Evolutionary conservation across 2,888 invertebrate genomes (phyloP), one percentile per base, ranked within the genome.

Genomic region (Megamerina dolium): DNA sequence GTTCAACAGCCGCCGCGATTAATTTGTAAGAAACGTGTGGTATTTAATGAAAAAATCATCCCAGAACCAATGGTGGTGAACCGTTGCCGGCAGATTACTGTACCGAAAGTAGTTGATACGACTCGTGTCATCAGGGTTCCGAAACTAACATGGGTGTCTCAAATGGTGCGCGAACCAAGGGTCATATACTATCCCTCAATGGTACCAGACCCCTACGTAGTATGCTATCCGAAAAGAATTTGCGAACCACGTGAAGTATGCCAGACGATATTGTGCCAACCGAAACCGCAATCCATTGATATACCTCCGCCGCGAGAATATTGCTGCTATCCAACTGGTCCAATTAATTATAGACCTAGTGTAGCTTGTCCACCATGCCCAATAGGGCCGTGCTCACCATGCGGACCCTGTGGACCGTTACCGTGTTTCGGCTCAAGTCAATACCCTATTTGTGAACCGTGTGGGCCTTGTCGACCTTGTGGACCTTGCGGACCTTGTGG

Each of bases 231-330:
- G 14, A 63, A 68, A 30, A 53, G 57, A 12, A 58, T 69, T 9
- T 61, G 62, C 37, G 67, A 68, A 36, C 68, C 68, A 3, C 58
- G 63, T 29, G 68, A 68, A 55, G 59, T 69, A 14, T 67, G 66
- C 44, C 66, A 67, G 44, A 61, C 64, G 12, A 59, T 68, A 36
- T 50, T 68, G 30, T 68, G 68, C 40, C 66, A 69, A 48, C 68
- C 68, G 4, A 68, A 66, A 43, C 66, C 68, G 0, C 68, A 69
- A 55, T 57, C 60, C 0, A 52, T 69, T 20, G 66, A 66, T 53
- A 55, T 69, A 37, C 68, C 68, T n/a, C 60, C 63, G n/a, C 63
- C 68, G 3, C 49, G 52, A 10, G 67, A 69, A 43, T 69, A 64
- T 42, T 66, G 65, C 48, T 64, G 66, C 43, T 65, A 65, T 50